phyloP scores from a whole-genome alignment of 2,888 invertebrate species.

The Pachymerium ferrugineum region DNA sequence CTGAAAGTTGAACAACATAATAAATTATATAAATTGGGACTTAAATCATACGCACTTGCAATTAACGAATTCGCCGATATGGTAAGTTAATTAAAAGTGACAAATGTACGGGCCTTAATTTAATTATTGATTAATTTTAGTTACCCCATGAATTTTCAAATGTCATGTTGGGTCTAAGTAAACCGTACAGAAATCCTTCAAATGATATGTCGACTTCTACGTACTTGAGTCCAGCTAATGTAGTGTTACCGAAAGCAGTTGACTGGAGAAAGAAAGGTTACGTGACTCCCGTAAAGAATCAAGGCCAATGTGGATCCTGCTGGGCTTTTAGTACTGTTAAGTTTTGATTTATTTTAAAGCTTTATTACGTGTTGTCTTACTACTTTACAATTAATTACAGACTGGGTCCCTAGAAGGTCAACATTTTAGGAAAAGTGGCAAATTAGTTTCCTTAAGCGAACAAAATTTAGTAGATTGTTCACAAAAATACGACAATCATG shows the following conservation, averaged over 20 bases:
- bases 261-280: constrained; percentile 82
- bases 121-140: constrained; percentile 35
- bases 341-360: neutral
- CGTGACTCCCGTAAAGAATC: constrained; percentile 83
- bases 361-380: neutral
- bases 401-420: constrained; percentile 62
- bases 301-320: constrained; percentile 85
- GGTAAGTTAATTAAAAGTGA: constrained; percentile 47
- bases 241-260: constrained; percentile 62
- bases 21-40: constrained; percentile 62
- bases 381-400: constrained; percentile 50
- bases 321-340: constrained; percentile 84
- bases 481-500: constrained; percentile 66
- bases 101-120: no score
- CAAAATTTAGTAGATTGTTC: constrained; percentile 91
- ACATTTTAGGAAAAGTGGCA: constrained; percentile 70
- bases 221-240: constrained; percentile 51
- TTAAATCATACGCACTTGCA: constrained; percentile 61
- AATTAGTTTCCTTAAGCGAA: constrained; percentile 77
- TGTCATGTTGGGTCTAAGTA: constrained; percentile 40
- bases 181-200: constrained; percentile 27
- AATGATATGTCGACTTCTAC: constrained; percentile 35
- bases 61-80: constrained; percentile 82
- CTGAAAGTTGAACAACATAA: constrained; percentile 80
- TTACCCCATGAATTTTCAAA: constrained; percentile 40